Base-by-base conservation (phyloP, 2,113 vertebrate genomes). In the Capreolus pygargus region DNA sequence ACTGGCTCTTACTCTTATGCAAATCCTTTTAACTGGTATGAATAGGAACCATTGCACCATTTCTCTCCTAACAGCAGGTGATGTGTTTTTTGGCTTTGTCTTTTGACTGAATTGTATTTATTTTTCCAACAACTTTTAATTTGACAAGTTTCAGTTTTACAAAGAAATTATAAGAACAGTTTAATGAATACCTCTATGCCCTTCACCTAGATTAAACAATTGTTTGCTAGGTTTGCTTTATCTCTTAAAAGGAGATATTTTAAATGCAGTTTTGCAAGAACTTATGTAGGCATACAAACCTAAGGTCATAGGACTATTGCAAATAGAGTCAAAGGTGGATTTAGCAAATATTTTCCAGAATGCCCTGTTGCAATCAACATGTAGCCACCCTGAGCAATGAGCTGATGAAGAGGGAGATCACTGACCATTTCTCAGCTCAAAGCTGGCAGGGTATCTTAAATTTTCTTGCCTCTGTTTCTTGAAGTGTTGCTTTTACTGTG, bases 261-360 rank as follows among this genome's bases (percentile, higher is more conserved):
- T 39, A 25, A 91, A 58, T 45, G 93, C 52, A 27, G 55, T 98
- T 95, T 97, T 94, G 91, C 83, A 98, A 98, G 19, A 81, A 76
- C 2, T 58, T 67, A 60, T 92, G 92, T 88, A 50, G 86, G 61
- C 28, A 0, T 30, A 57, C 61, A 74, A 93, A 17, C 89, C 86
- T 47, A 70, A 91, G 96, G 97, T 97, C 95, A 58, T 25, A 67
- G 86, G 94, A 91, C 94, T 86, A 39, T 45, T 39, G 45, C 43
- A 39, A 81, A 84, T 10, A 27, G 86, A 95, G 95, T 90, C 97
- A 94, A 97, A 97, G 92, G 93, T 79, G 21, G 89, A 55, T 64
- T 82, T 95, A 86, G 95, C 89, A 97, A 98, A 97, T 96, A 47
- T 98, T 98, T 96, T 97, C 57, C 74, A 84, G 89, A 96, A 21